phyloP scores from a whole-genome alignment of 2,797 vertebrate species.

The Chelonia mydas region DNA sequence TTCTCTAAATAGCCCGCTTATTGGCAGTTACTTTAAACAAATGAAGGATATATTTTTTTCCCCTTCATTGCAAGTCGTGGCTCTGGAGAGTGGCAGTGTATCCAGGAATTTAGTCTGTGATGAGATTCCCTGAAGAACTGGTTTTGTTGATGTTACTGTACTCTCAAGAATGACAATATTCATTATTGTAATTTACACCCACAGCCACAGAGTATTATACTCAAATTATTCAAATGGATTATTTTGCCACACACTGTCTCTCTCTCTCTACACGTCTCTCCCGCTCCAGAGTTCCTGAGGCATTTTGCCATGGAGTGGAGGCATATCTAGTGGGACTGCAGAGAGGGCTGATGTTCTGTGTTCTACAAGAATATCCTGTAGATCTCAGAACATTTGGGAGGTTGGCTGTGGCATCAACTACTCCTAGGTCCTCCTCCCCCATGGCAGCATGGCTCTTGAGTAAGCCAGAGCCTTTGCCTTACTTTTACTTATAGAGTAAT shows the following conservation, averaged over 20 bases:
- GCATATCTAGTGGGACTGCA: conserved; percentile 6
- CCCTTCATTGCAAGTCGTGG: neutral
- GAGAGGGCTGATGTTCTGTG: neutral
- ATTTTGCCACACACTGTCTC: conserved; percentile 31
- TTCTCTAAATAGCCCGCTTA: conserved; percentile 13
- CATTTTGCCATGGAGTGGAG: conserved; percentile 23
- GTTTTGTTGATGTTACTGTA: neutral
- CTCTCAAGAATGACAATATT: neutral
- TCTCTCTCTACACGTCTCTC: neutral
- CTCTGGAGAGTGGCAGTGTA: conserved; percentile 32
- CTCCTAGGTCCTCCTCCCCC: neutral
- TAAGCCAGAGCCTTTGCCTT: neutral
- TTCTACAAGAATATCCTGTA: neutral
- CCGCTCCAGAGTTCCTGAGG: conserved; percentile 4
- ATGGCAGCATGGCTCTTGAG: neutral
- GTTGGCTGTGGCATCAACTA: neutral
- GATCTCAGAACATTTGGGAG: neutral
- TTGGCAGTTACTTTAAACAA: neutral
- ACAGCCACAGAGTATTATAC: neutral
- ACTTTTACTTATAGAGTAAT: neutral
- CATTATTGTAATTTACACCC: neutral
- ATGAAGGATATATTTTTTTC: conserved; percentile 31
- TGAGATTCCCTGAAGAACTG: neutral
- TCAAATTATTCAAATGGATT: neutral
- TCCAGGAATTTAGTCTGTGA: neutral